These are phyloP conservation scores for Drosophila arizonae DNA, from an alignment of 1,140 invertebrate genomes.

Conservation along the genomic window DNA sequence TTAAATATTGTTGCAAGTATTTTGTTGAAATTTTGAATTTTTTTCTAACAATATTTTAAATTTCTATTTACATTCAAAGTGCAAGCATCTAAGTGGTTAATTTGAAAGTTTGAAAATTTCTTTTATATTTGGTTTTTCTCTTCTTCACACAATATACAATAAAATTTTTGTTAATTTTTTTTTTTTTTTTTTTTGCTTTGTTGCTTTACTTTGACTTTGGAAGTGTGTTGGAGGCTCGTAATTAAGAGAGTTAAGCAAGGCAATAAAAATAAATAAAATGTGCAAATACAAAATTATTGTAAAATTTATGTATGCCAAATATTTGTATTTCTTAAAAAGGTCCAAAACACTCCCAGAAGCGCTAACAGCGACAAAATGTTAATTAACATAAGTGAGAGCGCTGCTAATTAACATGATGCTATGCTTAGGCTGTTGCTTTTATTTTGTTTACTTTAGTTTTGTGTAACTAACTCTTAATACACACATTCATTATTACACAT, in stretches of 20 bases:
- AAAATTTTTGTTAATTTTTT: constrained; percentile 30
- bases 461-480: constrained; percentile 26
- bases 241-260: not conserved
- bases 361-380: constrained; percentile 14
- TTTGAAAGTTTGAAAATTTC: constrained; percentile 19
- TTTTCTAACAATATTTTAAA: constrained; percentile 18
- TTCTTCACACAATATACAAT: constrained; percentile 33
- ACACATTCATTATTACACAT: constrained; percentile 17
- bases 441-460: not conserved
- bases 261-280: constrained; percentile 29
- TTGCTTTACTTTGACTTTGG: constrained; percentile 24
- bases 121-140: constrained; percentile 1
- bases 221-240: constrained; percentile 30
- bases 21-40: constrained; percentile 12
- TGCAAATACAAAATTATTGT: constrained; percentile 21
- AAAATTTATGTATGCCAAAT: constrained; percentile 17
- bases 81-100: constrained; percentile 32
- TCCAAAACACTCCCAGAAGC: constrained; percentile 28
- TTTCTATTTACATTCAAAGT: constrained; percentile 38
- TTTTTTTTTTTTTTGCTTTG: not conserved
- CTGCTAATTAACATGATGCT: constrained; percentile 14
- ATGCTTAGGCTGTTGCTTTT: not conserved
- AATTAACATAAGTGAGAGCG: constrained; percentile 12
- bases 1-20: constrained; percentile 23
- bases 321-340: not conserved